Percentiles rank a stretch among this genome's conserved stretches.
These are phyloP conservation scores for Pecten maximus DNA, from an alignment of 2,888 invertebrate genomes.

Conservation along the genomic window DNA sequence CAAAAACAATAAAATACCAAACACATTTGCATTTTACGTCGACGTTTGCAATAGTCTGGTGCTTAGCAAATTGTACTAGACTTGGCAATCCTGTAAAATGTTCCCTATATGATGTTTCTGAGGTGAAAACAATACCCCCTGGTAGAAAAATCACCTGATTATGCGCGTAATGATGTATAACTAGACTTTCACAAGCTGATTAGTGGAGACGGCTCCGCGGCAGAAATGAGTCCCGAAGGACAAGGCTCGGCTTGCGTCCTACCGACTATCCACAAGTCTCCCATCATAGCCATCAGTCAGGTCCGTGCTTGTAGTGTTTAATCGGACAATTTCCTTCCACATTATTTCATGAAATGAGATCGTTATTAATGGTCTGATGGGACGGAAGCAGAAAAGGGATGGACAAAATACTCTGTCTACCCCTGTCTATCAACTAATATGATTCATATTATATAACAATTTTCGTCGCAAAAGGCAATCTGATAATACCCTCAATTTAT, in stretches of 20 bases:
- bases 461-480: too few relatives aligned
- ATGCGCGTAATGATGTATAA: not conserved
- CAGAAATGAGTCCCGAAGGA: not conserved
- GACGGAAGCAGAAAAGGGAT: too few relatives aligned
- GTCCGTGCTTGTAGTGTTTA: not conserved
- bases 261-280: not conserved
- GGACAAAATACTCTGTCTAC: too few relatives aligned
- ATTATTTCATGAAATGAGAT: not conserved
- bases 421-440: not conserved
- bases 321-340: not conserved
- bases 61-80: slow-evolving; percentile 8
- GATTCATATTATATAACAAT: too few relatives aligned
- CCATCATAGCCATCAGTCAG: not conserved
- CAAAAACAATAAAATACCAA: not conserved
- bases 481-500: too few relatives aligned
- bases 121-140: slow-evolving; percentile 32
- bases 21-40: slow-evolving; percentile 2
- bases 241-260: not conserved
- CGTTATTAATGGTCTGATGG: not conserved
- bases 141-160: not conserved
- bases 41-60: not conserved
- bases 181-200: not conserved
- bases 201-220: not conserved
- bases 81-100: not conserved
- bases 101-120: not conserved